Evolutionary conservation across 2,888 invertebrate genomes (phyloP).

Genomic region (Calephelis perditalis): DNA sequence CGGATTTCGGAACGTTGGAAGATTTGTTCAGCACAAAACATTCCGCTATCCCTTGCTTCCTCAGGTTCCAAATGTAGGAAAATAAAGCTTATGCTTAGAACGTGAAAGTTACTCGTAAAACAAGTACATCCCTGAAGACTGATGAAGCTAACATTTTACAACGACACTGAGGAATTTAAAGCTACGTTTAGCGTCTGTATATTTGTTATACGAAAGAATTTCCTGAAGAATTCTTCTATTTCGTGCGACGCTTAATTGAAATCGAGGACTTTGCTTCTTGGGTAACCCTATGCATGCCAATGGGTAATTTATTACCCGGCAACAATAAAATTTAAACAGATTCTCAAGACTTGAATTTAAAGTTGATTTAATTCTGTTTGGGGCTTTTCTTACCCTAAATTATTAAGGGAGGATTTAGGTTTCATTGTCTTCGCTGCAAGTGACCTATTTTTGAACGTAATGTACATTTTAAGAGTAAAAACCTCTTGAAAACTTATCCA

Average conservation of each 20-base stretch:
- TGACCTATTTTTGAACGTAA: not conserved
- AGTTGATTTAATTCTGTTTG: slow-evolving; percentile 8
- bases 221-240: slow-evolving; percentile 9
- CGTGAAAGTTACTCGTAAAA: slow-evolving; percentile 1
- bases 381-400: not conserved
- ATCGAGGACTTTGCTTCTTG: slow-evolving; percentile 9
- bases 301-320: slow-evolving; percentile 7
- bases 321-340: slow-evolving; percentile 10
- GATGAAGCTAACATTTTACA: slow-evolving; percentile 22
- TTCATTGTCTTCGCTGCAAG: not conserved
- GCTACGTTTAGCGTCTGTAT: slow-evolving; percentile 21
- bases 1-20: too few species aligned
- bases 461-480: too few species aligned
- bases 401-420: not conserved
- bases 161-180: slow-evolving; percentile 26
- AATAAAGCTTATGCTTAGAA: slow-evolving; percentile 5
- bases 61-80: not conserved
- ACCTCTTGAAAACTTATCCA: too few species aligned
- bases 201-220: slow-evolving; percentile 11
- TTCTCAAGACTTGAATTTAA: slow-evolving; percentile 1
- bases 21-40: too few species aligned
- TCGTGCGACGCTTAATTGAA: slow-evolving; percentile 11
- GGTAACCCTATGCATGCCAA: slow-evolving; percentile 13
- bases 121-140: slow-evolving; percentile 6
- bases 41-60: too few species aligned